Evolutionary conservation across 2,797 vertebrate genomes (phyloP), one percentile per base, ranked within the genome.

Genomic region (Parotocinclus haroldoi): DNA sequence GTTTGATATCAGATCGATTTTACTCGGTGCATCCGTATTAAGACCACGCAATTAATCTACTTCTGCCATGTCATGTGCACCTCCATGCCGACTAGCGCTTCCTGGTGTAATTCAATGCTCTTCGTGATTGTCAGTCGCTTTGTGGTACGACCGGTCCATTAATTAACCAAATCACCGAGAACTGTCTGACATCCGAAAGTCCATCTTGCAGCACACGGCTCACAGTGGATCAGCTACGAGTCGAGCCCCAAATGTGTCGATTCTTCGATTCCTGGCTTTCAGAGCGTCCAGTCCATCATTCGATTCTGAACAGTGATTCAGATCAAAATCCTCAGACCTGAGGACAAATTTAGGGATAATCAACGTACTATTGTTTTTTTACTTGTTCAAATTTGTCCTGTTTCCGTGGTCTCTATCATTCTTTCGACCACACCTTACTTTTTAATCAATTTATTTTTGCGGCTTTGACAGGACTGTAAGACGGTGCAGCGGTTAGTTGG

Each of bases 151-250:
- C 5, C 45, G 46, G 27, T 9, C 38, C 27, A 56, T 49, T 62
- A 66, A 68, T 66, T 56, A 46, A 50, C 40, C 60, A 61, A 64
- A 60, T 50, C 55, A 40, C 63, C 64, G 54, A 50, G 57, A 51
- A 19, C 53, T 68, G 39, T 14, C 10, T 12, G 52, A 56, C 57
- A 66, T 62, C 60, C 76, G 63, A 65, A 73, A 73, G 70, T 73
- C 76, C 76, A 78, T 78, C 64, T 76, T 76, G 68, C 48, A 27
- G 49, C 46, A 62, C 38, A 54, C 73, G 62, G 58, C 64, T 37
- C 53, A 65, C 56, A 65, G 64, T 68, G 49, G 50, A 16, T n/a
- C 48, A 16, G 48, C n/a, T 8, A n/a, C 6, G 45, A 48, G 46
- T 48, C 11, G 9, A 46, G 10, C 10, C 12, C n/a, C 7, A 48